A percentile compares a stretch with the other conserved stretches of the same genome.
These are phyloP conservation scores for Lepidocolaptes lacrymiger DNA, from an alignment of 2,797 vertebrate genomes.

Conservation along the genomic window DNA sequence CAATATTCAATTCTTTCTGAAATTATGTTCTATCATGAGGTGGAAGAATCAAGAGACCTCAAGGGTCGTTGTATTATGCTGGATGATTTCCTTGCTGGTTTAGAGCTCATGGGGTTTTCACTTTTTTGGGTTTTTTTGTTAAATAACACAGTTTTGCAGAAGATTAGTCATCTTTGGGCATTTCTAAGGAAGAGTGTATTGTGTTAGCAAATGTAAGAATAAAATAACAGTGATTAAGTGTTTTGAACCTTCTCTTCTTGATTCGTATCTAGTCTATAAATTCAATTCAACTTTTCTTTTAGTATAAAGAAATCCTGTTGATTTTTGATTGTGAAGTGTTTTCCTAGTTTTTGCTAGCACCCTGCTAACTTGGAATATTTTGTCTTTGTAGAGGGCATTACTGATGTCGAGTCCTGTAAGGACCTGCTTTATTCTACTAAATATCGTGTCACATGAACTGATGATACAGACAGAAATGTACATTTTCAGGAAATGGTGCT, in stretches of 20 bases:
- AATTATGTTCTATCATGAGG: neutral
- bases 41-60: neutral
- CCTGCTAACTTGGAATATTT: neutral
- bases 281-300: neutral
- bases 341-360: neutral
- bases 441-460: neutral
- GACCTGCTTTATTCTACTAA: neutral
- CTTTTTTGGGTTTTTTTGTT: neutral
- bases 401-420: neutral
- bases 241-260: neutral
- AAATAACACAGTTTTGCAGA: neutral
- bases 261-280: neutral
- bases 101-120: neutral
- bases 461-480: neutral
- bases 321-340: neutral
- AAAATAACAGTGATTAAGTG: neutral
- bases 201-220: neutral
- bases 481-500: neutral
- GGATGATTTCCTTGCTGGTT: neutral
- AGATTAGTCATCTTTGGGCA: neutral
- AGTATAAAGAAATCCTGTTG: neutral
- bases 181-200: neutral
- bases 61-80: neutral
- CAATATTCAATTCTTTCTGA: neutral
- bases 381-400: neutral